Evolutionary conservation across 2,797 vertebrate species (phyloP), one percentile per base, ranked within the genome.

Genomic region (Anguilla pacifica): DNA sequence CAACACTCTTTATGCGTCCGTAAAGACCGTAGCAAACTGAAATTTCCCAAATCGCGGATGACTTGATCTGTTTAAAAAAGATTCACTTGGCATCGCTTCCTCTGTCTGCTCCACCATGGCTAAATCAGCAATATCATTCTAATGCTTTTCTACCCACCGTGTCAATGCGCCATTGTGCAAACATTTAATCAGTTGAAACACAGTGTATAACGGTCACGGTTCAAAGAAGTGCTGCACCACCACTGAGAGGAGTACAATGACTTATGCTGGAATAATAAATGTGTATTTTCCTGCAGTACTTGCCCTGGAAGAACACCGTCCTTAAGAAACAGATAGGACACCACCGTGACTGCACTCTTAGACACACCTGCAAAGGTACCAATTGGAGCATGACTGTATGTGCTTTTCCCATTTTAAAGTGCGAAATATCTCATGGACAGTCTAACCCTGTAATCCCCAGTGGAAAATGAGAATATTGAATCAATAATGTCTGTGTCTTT

Each of bases 141-240:
- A 72, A 15, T 72, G 70, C 31, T 35, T 64, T 64, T 35, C 7
- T 72, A 35, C n/a, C n/a, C 31, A 35, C 19, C 11, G 31, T 35
- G 70, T 72, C 31, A 64, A 64, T 31, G 70, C 11, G 28, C 9
- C 31, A 11, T 72, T 72, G 17, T 31, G 67, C 67, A 35, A 11
- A 72, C 70, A 72, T 35, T 72, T 72, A 72, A 72, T 72, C 70
- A 72, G n/a, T 28, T 35, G 31, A 28, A 72, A 72, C 70, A 72
- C 15, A 35, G 70, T 72, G 70, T 35, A 2, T 72, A 35, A 6
- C 15, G 31, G n/a, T 17, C 70, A 35, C 10, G 6, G 28, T 72
- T 72, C 70, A 72, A 31, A 35, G 70, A 72, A 35, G n/a, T 35
- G 9, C 70, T 35, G 70, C 15, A 11, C 28, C 10, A 35, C 28